phyloP scores from a whole-genome alignment of 2,113 vertebrate genomes.

The Clarias batrachus region DNA sequence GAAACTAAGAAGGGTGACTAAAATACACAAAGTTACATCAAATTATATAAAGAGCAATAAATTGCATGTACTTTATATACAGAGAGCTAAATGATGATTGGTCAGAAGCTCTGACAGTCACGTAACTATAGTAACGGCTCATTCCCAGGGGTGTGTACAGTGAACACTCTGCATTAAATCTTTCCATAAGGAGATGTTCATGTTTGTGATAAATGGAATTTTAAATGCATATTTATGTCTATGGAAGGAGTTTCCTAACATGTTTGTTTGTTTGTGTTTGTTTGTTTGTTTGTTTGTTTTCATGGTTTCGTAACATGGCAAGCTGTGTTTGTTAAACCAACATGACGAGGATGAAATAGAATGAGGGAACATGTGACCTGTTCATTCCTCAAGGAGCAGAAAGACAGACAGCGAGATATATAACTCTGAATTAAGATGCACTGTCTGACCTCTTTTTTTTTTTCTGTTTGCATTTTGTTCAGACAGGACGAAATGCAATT shows the following conservation, averaged over 20 bases:
- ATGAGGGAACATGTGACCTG: too few relatives aligned
- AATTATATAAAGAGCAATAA: background rate
- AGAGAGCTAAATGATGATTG: background rate
- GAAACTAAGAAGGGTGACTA: slow-evolving; percentile 14
- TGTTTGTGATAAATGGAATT: too few relatives aligned
- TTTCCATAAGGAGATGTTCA: background rate
- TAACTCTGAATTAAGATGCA: slow-evolving; percentile 91
- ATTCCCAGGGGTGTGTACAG: background rate
- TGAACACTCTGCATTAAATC: rapidly evolving
- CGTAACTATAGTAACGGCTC: background rate
- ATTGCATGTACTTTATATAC: background rate
- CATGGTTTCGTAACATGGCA: too few relatives aligned
- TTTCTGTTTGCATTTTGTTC: slow-evolving; percentile 91
- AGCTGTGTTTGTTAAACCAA: too few relatives aligned
- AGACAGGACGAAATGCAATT: slow-evolving; percentile 89
- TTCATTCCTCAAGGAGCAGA: slow-evolving; percentile 78
- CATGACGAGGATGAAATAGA: too few relatives aligned
- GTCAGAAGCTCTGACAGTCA: background rate
- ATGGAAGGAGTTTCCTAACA: background rate
- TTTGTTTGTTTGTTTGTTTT: background rate
- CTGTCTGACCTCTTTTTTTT: slow-evolving; percentile 68
- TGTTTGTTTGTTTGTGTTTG: too few relatives aligned
- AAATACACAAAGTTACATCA: background rate
- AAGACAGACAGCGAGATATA: slow-evolving; percentile 71
- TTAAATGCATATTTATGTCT: background rate